These are phyloP conservation scores for Phylloscopus trochiloides DNA, from an alignment of 2,113 vertebrate genomes.

Conservation along the genomic window DNA sequence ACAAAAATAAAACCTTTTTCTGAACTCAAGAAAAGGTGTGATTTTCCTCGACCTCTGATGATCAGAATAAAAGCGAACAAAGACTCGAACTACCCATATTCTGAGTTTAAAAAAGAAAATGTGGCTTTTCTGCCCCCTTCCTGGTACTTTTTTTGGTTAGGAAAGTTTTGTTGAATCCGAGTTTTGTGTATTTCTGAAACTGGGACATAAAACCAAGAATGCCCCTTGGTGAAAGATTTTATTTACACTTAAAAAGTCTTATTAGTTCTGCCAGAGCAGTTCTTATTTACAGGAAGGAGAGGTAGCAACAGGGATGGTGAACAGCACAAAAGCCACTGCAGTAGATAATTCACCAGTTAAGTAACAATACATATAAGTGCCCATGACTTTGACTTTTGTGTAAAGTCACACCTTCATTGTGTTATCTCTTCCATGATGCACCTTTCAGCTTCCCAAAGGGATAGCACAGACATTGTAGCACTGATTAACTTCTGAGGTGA, in stretches of 20 bases:
- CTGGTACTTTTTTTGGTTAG: not conserved
- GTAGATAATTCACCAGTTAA: not conserved
- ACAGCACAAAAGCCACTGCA: not conserved
- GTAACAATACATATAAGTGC: not conserved
- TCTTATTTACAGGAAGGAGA: not conserved
- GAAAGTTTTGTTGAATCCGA: conserved; percentile 13
- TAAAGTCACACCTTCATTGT: not conserved
- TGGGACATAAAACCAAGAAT: not conserved
- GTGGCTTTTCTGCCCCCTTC: conserved; percentile 9
- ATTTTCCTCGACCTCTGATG: conserved; percentile 11
- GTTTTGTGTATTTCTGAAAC: conserved; percentile 11
- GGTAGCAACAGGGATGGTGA: not conserved
- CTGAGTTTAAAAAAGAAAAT: conserved; percentile 7
- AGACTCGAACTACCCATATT: conserved; percentile 30
- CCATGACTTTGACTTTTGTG: not conserved
- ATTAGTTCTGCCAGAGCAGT: not conserved
- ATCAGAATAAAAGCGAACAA: conserved; percentile 39
- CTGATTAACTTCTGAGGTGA: not conserved
- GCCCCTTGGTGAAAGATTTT: not conserved
- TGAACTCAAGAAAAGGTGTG: conserved; percentile 31
- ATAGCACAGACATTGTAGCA: not conserved
- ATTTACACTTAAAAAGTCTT: not conserved
- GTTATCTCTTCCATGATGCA: not conserved
- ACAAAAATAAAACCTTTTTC: conserved; percentile 46
- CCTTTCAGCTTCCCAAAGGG: not conserved